Evolutionary conservation across 1,140 invertebrate species (phyloP).

Genomic region (Pectinophora gossypiella): DNA sequence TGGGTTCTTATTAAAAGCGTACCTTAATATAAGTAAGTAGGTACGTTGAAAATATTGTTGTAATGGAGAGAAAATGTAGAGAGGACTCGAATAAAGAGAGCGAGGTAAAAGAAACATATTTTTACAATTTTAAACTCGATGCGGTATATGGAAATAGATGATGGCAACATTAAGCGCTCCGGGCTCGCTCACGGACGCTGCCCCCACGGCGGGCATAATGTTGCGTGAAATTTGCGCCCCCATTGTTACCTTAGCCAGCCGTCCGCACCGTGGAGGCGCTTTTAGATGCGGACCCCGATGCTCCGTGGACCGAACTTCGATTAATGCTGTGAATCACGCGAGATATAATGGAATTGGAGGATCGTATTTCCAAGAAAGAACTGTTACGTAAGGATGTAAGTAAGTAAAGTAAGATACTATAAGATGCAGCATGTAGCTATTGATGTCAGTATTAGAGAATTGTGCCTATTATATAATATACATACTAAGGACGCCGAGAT

Average conservation of each 20-base stretch:
- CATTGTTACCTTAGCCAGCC: constrained; percentile 46
- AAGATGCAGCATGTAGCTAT: too few relatives aligned
- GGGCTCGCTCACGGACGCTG: neutral
- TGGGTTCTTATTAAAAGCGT: too few relatives aligned
- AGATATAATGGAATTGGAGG: neutral
- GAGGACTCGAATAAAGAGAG: neutral
- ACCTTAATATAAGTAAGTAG: too few relatives aligned
- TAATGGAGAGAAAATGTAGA: neutral
- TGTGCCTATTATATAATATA: too few relatives aligned
- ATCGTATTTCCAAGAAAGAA: neutral
- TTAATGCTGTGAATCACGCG: constrained; percentile 18
- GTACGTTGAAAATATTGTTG: too few relatives aligned
- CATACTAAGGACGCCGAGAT: too few relatives aligned
- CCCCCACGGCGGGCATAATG: constrained; percentile 41
- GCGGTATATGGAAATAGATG: neutral
- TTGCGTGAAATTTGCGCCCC: constrained; percentile 65
- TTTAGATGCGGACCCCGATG: constrained; percentile 18
- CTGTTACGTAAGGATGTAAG: neutral
- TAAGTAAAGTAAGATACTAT: too few relatives aligned
- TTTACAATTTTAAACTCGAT: too few relatives aligned
- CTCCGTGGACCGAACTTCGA: constrained; percentile 38
- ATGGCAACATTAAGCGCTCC: neutral
- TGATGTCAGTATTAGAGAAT: too few relatives aligned
- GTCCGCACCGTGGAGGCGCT: neutral
- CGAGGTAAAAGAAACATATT: too few relatives aligned